Evolutionary conservation across 2,113 vertebrate species (phyloP), one percentile per base, ranked within the genome.

Genomic region (Toxostoma redivivum): DNA sequence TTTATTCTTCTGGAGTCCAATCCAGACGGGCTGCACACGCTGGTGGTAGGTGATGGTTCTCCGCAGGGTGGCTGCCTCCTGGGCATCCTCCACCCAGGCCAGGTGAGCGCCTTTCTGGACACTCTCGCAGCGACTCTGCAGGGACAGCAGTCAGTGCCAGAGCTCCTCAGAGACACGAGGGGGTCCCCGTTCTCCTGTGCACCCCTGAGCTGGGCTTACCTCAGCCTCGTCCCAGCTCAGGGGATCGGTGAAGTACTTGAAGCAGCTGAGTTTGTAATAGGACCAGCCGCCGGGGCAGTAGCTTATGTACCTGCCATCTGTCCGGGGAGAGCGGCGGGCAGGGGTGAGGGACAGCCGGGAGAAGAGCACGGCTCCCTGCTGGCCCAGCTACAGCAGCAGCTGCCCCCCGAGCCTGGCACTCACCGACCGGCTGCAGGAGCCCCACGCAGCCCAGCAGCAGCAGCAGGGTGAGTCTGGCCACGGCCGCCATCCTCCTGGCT

Each of bases 241-340:
- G 54, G 6, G 30, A 20, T 93, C 79, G 14, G 14, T 2, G 76
- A 97, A 97, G 77, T 98, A 98, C 12, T 37, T 96, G 11, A 97
- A 97, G 73, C 97, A 98, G 79, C 47, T 92, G 33, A 91, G 60
- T 9, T 21, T 83, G 71, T 96, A 73, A 85, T 97, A 97, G 83
- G 38, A 97, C 97, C 98, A 98, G 22, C 97, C 91, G 4, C 5
- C 0, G 8, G 96, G 96, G 31, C 96, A 97, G 69, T 92, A 88
- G 64, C 5, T 12, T 42, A 96, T 66, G 47, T 50, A 31, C 6
- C 72, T 13, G 64, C 64, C 35, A 0, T 9, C 96, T 97, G 88
- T 0, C 1, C 9, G 60, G 28, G 61, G 10, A 84, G 11, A 69
- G 40, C 7, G 1, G 0, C 0, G 4, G 37, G 20, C 50, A 54